These are phyloP conservation scores for Drosophila leonis DNA, from an alignment of 2,888 invertebrate genomes.

Conservation along the genomic window DNA sequence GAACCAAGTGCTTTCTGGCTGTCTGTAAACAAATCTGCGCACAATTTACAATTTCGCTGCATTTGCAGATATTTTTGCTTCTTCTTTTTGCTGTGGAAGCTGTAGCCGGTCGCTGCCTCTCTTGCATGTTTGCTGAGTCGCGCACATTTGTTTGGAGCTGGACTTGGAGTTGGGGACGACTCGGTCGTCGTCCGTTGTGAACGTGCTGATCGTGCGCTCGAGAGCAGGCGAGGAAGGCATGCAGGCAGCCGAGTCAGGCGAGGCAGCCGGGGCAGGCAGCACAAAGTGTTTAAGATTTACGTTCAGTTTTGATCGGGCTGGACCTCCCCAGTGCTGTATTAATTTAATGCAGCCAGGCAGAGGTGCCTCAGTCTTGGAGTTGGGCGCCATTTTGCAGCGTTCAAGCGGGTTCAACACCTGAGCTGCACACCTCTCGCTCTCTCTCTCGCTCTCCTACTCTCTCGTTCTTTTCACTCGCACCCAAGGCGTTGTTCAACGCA, in stretches of 20 bases:
- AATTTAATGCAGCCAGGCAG: conserved; percentile 61
- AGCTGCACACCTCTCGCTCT: conserved; percentile 31
- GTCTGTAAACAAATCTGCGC: conserved; percentile 77
- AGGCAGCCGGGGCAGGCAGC: conserved; percentile 35
- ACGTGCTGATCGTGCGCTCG: conserved; percentile 84
- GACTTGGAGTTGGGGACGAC: conserved; percentile 7
- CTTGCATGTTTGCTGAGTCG: conserved; percentile 71
- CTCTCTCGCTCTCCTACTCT: neutral
- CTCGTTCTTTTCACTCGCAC: conserved; percentile 19
- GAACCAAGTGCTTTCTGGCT: conserved; percentile 43
- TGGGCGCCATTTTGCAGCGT: conserved; percentile 46
- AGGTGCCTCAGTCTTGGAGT: conserved; percentile 19
- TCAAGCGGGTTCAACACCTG: conserved; percentile 43
- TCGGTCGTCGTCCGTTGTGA: conserved; percentile 49
- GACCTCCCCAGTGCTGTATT: conserved; percentile 84
- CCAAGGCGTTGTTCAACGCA: conserved; percentile 62
- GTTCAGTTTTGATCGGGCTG: conserved; percentile 82
- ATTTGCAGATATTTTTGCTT: conserved; percentile 71
- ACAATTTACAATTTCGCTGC: conserved; percentile 68
- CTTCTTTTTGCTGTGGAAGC: conserved; percentile 12
- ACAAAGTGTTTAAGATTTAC: conserved; percentile 81
- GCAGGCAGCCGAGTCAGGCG: conserved; percentile 26
- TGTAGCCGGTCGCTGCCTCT: conserved; percentile 37
- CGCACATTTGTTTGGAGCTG: conserved; percentile 58
- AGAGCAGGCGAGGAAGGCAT: conserved; percentile 28